Evolutionary conservation across 2,888 invertebrate genomes (phyloP).

Genomic region (Ichneumoninae sp.): DNA sequence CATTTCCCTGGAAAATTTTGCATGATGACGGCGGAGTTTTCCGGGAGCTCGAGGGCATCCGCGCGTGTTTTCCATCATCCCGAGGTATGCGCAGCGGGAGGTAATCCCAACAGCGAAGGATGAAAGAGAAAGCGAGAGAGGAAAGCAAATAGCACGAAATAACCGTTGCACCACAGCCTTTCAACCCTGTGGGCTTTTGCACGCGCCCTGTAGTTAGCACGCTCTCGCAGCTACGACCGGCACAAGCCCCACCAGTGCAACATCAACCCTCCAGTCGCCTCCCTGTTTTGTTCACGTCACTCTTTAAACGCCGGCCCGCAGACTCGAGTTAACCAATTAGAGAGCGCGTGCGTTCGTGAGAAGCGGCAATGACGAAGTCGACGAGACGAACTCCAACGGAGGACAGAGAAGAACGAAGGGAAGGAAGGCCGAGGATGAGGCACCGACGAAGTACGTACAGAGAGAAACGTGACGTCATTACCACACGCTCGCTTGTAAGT

Average conservation of each 20-base stretch:
- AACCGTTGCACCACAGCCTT: conserved; percentile 48
- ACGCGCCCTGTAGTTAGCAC: conserved; percentile 65
- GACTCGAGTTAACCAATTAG: conserved; percentile 69
- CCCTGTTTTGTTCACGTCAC: conserved; percentile 61
- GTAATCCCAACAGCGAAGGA: conserved; percentile 5
- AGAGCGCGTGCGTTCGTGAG: conserved; percentile 62
- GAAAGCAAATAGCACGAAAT: conserved; percentile 47
- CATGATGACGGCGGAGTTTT: conserved; percentile 39
- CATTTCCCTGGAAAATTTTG: neutral
- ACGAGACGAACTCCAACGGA: conserved; percentile 26
- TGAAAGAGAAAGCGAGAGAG: conserved; percentile 8
- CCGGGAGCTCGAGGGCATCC: conserved; percentile 22
- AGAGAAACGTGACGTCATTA: conserved; percentile 55
- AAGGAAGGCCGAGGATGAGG: neutral
- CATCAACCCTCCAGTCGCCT: conserved; percentile 10
- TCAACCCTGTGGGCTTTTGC: conserved; percentile 33
- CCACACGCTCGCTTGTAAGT: conserved; percentile 27
- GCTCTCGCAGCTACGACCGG: conserved; percentile 32
- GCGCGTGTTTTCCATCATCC: conserved; percentile 42
- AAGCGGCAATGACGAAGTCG: conserved; percentile 64
- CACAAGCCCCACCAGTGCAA: neutral
- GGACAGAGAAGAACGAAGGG: conserved; percentile 6
- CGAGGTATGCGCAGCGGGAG: neutral
- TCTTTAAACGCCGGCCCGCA: conserved; percentile 61
- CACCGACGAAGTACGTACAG: conserved; percentile 22